phyloP scores from a whole-genome alignment of 2,888 invertebrate genomes.

The Lasioglossum marginatum region DNA sequence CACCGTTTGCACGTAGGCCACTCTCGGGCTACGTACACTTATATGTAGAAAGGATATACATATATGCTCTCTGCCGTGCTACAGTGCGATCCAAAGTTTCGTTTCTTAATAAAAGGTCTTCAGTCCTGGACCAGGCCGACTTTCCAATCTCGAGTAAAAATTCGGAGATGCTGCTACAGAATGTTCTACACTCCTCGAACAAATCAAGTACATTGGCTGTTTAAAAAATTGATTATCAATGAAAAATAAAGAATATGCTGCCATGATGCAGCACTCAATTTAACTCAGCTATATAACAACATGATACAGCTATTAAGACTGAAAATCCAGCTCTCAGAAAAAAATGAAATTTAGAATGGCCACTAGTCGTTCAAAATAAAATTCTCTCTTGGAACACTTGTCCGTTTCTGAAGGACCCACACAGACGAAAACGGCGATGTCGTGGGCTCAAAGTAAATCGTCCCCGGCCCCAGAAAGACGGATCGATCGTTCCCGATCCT shows the following conservation, averaged over 20 bases:
- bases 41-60: conserved; percentile 14
- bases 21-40: conserved; percentile 51
- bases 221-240: no score
- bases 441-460: not conserved
- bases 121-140: not conserved
- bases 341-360: not conserved
- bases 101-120: not conserved
- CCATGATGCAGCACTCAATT: not conserved
- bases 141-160: not conserved
- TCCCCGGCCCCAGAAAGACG: not conserved
- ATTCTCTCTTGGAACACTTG: not conserved
- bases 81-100: conserved; percentile 54
- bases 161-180: not conserved
- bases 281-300: not conserved
- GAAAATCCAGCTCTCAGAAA: no score
- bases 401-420: not conserved
- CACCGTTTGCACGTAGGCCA: conserved; percentile 74
- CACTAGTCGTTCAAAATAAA: not conserved
- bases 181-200: not conserved
- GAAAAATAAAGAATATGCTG: no score
- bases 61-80: conserved; percentile 34
- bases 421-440: not conserved
- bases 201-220: not conserved
- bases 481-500: no score
- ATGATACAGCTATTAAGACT: not conserved